Conservation (phyloP, 2,888 invertebrate species). For the Fragum sueziense region DNA sequence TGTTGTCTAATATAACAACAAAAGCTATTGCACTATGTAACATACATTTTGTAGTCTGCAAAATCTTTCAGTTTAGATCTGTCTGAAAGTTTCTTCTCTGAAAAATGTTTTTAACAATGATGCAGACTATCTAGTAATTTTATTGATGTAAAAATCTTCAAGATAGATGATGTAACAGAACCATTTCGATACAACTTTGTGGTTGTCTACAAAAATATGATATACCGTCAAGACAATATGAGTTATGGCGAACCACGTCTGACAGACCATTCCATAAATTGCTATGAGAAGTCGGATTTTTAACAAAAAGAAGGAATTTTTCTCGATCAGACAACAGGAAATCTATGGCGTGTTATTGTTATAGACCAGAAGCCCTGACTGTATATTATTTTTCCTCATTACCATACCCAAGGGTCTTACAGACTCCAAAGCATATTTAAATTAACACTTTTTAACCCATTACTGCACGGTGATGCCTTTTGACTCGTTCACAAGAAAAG, state of each 20-base stretch:
- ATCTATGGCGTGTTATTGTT: constrained; percentile 10
- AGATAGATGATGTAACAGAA: too few species aligned
- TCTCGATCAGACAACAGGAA: constrained; percentile 1
- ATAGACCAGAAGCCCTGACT: constrained; percentile 28
- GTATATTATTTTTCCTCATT: constrained; percentile 44
- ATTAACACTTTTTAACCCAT: constrained; percentile 24
- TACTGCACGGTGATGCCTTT: too few species aligned
- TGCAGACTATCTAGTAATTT: too few species aligned
- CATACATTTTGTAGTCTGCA: too few species aligned
- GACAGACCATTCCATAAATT: constrained; percentile 8
- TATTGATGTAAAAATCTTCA: too few species aligned
- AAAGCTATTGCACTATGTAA: too few species aligned
- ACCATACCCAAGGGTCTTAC: constrained; percentile 30
- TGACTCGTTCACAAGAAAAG: too few species aligned
- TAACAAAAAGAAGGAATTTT: constrained; percentile 7
- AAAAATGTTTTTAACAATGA: too few species aligned
- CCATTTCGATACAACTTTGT: background rate
- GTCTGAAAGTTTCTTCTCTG: too few species aligned
- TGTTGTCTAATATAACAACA: too few species aligned
- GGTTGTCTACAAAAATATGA: background rate
- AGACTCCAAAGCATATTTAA: constrained; percentile 26
- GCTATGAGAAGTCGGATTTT: constrained; percentile 6
- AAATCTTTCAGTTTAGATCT: too few species aligned
- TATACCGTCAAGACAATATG: background rate
- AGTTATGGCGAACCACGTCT: background rate